Evolutionary conservation across 1,140 invertebrate species (phyloP), one percentile per base, ranked within the genome.

Genomic region (Aricia agestis): DNA sequence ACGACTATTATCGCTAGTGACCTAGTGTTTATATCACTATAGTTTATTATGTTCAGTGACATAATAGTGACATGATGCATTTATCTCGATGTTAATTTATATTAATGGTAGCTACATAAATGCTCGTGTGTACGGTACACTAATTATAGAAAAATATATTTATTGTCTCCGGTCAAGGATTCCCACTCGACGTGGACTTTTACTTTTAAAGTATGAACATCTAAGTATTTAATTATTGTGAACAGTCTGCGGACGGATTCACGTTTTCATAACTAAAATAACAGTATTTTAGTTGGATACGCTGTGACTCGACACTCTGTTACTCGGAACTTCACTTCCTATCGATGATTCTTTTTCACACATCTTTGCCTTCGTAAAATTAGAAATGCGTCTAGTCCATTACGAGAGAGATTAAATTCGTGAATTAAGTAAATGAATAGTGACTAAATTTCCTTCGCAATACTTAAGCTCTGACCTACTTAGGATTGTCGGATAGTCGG

Each of bases 41-140:
- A 74, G 68, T 69, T 85, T 79, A 81, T 89, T 87, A 87, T 82
- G 83, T 87, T 87, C 79, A 74, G 82, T 82, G 85, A 90, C 87
- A 89, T 89, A 84, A 85, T 88, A 88, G 89, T 91, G 89, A 90
- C 87, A 87, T 89, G 87, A 90, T 91, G 89, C 89, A 91, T 91
- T 91, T 91, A 91, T 90, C 86, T 90, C 76, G 85, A 89, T 90
- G 86, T 88, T 91, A 89, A 87, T 89, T 89, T 89, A 86, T 88
- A 82, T 82, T 91, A 91, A 87, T 88, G 82, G 82, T 91, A 91
- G 86, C 87, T 86, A 87, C 83, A 87, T 85, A 88, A 91, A 89
- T 91, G 87, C 89, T 88, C 86, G 86, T 87, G 85, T 83, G 78
- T 89, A 78, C 78, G 76, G 82, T 82, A 85, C 84, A 84, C 82